These are phyloP conservation scores for Eueides isabella DNA, from an alignment of 1,140 invertebrate genomes.

Conservation along the genomic window DNA sequence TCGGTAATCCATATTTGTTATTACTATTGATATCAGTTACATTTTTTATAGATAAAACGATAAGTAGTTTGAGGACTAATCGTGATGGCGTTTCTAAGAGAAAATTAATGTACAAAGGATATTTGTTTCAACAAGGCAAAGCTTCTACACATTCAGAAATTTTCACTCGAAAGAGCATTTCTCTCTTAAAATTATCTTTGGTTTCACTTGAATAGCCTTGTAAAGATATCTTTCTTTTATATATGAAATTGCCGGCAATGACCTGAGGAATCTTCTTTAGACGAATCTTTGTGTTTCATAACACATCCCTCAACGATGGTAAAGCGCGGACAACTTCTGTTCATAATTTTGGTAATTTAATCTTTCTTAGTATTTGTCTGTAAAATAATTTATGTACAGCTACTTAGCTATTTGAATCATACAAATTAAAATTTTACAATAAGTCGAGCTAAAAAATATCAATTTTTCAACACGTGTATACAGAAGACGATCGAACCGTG, in stretches of 20 bases:
- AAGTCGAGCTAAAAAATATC: not conserved
- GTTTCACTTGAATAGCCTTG: constrained; percentile 33
- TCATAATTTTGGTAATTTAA: not conserved
- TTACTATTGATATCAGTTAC: not conserved
- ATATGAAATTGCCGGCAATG: constrained; percentile 34
- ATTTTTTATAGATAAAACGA: not conserved
- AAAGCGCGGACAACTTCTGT: not conserved
- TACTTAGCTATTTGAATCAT: not conserved
- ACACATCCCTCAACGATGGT: constrained; percentile 17
- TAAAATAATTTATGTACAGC: not conserved
- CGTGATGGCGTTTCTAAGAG: not conserved
- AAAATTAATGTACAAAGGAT: not conserved
- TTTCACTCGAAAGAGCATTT: constrained; percentile 29
- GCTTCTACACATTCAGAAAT: constrained; percentile 23
- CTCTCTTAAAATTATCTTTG: constrained; percentile 36
- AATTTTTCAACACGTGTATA: not conserved
- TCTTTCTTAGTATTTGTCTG: not conserved
- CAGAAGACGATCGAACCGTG: constrained; percentile 65
- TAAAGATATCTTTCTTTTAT: constrained; percentile 33
- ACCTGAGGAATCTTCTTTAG: constrained; percentile 29
- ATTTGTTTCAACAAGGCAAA: constrained; percentile 13
- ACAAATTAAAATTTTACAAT: not conserved
- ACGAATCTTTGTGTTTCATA: constrained; percentile 33
- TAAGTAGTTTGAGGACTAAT: not conserved
- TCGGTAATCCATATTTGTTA: constrained; percentile 24